Conservation (phyloP, 1,140 invertebrate species). For the Palaemon carinicauda region DNA sequence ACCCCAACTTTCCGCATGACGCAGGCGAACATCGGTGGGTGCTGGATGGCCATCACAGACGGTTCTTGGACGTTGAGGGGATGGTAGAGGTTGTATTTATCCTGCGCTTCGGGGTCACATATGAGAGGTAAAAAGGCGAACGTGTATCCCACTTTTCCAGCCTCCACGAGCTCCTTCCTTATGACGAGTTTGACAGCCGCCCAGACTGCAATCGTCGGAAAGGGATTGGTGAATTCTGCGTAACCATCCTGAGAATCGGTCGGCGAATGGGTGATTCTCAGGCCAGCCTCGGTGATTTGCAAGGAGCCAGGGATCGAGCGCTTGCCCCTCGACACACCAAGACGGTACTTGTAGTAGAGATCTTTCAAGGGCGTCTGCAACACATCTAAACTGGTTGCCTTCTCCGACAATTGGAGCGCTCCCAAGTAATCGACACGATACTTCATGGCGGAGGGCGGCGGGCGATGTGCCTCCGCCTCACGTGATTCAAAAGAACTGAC, state of each 20-base stretch:
- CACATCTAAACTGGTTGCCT: slow-evolving; percentile 82
- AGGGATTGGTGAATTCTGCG: slow-evolving; percentile 73
- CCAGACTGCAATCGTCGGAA: slow-evolving; percentile 90
- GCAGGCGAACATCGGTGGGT: slow-evolving; percentile 88
- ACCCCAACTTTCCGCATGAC: slow-evolving; percentile 84
- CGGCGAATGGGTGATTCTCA: slow-evolving; percentile 65
- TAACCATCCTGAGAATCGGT: slow-evolving; percentile 26
- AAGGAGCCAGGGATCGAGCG: slow-evolving; percentile 68
- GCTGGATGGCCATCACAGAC: slow-evolving; percentile 62
- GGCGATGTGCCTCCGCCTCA: not conserved
- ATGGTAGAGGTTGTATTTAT: slow-evolving; percentile 60
- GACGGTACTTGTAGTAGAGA: slow-evolving; percentile 77
- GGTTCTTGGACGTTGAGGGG: slow-evolving; percentile 49
- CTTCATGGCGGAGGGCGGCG: slow-evolving; percentile 36
- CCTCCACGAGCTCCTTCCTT: slow-evolving; percentile 45
- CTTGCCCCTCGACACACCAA: slow-evolving; percentile 63
- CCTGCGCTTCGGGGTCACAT: slow-evolving; percentile 78
- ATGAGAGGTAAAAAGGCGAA: slow-evolving; percentile 87
- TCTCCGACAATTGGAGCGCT: slow-evolving; percentile 77
- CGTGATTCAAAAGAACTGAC: not conserved
- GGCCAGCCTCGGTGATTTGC: slow-evolving; percentile 75
- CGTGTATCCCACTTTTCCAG: slow-evolving; percentile 63
- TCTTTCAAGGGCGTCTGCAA: slow-evolving; percentile 82
- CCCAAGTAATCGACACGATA: slow-evolving; percentile 80
- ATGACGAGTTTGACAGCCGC: slow-evolving; percentile 79